phyloP scores from a whole-genome alignment of 2,113 vertebrate genomes.

The Spheniscus mendiculus region DNA sequence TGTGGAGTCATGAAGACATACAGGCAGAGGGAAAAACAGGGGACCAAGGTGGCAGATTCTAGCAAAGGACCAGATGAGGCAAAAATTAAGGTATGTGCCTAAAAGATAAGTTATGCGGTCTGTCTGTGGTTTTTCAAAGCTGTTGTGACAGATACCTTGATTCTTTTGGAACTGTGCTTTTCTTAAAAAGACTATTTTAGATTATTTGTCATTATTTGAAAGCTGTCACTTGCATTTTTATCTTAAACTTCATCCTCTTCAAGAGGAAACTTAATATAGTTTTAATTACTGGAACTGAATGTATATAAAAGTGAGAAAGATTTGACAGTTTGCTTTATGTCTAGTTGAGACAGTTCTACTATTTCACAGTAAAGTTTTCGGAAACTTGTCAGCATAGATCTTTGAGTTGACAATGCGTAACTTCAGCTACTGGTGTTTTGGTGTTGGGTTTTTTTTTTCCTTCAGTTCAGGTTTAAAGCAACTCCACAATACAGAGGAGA shows the following conservation, averaged over 20 bases:
- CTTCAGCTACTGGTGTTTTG: not conserved
- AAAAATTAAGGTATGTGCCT: constrained; percentile 90
- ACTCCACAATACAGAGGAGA: not conserved
- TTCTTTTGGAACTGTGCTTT: not conserved
- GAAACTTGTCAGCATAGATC: not conserved
- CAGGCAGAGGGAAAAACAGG: constrained; percentile 97
- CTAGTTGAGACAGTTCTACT: not conserved
- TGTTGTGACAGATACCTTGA: not conserved
- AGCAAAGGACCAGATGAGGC: constrained; percentile 97
- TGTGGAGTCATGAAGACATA: constrained; percentile 99
- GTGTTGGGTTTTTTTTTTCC: not conserved
- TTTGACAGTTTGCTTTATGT: not conserved
- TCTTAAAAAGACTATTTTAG: not conserved
- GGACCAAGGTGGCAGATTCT: constrained; percentile 93
- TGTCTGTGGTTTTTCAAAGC: not conserved
- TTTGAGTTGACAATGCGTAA: not conserved
- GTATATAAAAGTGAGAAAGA: not conserved
- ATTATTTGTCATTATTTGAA: not conserved
- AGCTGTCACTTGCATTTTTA: not conserved
- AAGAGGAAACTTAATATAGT: not conserved
- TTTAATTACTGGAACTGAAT: not conserved
- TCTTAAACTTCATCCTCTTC: not conserved
- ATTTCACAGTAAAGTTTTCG: not conserved
- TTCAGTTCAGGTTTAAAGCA: not conserved
- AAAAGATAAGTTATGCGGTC: not conserved